These are phyloP conservation scores for Gobio occitaniae DNA, from an alignment of 2,797 vertebrate species.

Conservation along the genomic window DNA sequence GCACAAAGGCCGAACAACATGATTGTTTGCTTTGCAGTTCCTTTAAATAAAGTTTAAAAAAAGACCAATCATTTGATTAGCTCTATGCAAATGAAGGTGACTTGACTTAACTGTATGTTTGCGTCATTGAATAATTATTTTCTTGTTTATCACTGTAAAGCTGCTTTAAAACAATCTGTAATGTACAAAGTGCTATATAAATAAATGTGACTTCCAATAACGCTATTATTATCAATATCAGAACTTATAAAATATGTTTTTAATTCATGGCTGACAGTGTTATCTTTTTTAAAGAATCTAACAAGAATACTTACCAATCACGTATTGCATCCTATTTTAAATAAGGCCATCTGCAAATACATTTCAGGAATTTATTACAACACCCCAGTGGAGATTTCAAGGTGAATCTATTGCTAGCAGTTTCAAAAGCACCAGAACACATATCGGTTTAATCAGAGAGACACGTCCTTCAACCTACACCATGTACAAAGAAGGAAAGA, in stretches of 20 bases:
- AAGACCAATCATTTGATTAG: no score
- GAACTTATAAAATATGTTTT: not conserved
- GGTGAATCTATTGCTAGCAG: constrained; percentile 8
- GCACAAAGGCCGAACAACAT: no score
- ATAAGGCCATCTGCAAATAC: not conserved
- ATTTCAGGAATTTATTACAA: not conserved
- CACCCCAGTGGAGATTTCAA: not conserved
- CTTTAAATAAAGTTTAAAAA: no score
- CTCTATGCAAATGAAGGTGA: no score
- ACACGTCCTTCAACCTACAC: constrained; percentile 30
- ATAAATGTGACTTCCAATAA: not conserved
- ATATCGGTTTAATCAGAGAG: constrained; percentile 29
- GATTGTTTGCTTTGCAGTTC: no score
- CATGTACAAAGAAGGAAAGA: constrained; percentile 8
- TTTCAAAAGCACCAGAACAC: not conserved
- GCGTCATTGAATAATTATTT: not conserved
- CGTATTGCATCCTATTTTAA: not conserved
- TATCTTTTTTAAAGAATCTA: not conserved
- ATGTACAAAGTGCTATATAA: not conserved
- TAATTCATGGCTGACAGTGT: not conserved
- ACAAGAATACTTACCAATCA: not conserved
- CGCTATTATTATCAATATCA: not conserved
- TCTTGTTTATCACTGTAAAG: not conserved
- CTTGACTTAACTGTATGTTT: no score
- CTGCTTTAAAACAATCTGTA: not conserved